Evolutionary conservation across 2,797 vertebrate species (phyloP), one percentile per base, ranked within the genome.

Genomic region (Picus viridis): DNA sequence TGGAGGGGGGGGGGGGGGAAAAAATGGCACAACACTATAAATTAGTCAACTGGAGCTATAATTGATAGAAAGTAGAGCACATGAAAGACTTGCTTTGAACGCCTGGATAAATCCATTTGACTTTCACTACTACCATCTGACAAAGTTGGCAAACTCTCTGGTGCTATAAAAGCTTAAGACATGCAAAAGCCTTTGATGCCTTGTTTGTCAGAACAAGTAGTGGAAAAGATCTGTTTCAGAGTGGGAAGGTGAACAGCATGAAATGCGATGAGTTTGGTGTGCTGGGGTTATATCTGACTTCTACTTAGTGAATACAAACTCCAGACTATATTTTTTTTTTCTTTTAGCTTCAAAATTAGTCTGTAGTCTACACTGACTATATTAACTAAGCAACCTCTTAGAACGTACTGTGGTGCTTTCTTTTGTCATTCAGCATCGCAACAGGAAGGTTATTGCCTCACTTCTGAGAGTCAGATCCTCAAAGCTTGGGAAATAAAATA

Each of bases 31-130:
- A 88, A 74, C 75, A 49, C 13, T 51, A 83, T 58, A 88, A 92
- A 93, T 95, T 69, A 95, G 61, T 91, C 92, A 95, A 86, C 71
- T 72, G 83, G 47, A 93, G 70, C 62, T 92, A 86, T 90, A 94
- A 86, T 1, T 88, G 63, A 90, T 69, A 83, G 59, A 78, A 94
- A 73, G 57, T 14, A 74, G 16, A 86, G 63, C 41, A 81, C 71
- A 86, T 92, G 88, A 91, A 94, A 92, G 34, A 63, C 70, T 90
- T 91, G 49, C 49, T 93, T 94, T 90, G 72, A 89, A 85, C 79
- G 58, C 56, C 73, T 79, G 86, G 69, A 92, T 92, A 92, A 93
- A 94, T 75, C 71, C 51, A 75, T 58, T 83, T 70, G 65, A 92
- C 67, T 92, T 87, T 87, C 69, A 68, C 84, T 84, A 54, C 67